Base-by-base conservation (phyloP, 2,888 invertebrate species). In the Nasonovia ribisnigri region DNA sequence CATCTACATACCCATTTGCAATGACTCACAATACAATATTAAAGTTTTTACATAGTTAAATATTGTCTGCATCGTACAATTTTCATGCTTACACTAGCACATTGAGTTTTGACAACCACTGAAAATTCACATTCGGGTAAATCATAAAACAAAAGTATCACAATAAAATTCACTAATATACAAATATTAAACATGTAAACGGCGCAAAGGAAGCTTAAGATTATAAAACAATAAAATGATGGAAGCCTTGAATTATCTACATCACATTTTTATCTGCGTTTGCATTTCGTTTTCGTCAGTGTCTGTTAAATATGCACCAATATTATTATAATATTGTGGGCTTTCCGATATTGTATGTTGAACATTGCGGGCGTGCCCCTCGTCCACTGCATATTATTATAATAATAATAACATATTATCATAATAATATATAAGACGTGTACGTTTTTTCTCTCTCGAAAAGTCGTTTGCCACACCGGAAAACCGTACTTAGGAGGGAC, bases 401-500 rank as follows among this genome's bases (percentile, higher is more conserved):
- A 77, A 77, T 36, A 36, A 77, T 20, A 77, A 77, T 36, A 77
- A 77, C 36, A 36, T 57, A 46, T 46, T 46, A 57, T 57, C 6
- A 26, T 57, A 57, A 57, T 57, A 57, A 4, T 20, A 36, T 36
- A 77, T 42, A 86, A 86, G 86, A 86, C 86, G 11, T n/a, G 5
- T 67, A 36, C 77, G 67, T 67, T 36, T 54, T 67, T 77, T 26
- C 24, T 29, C 67, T 90, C 67, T 67, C 67, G n/a, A 46, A 90
- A 36, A 84, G 90, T 84, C 90, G 51, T 90, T 67, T 46, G 48
- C 90, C 90, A 51, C 67, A 48, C 90, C 90, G 90, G 90, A 90
- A 90, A 90, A 77, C 67, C 77, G 90, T 90, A 90, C 90, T 90
- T 90, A 90, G 46, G 36, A n/a, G 77, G 77, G 51, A 77, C 77